These are phyloP conservation scores for Pelochelys cantorii DNA, from an alignment of 2,797 vertebrate species.

Conservation along the genomic window DNA sequence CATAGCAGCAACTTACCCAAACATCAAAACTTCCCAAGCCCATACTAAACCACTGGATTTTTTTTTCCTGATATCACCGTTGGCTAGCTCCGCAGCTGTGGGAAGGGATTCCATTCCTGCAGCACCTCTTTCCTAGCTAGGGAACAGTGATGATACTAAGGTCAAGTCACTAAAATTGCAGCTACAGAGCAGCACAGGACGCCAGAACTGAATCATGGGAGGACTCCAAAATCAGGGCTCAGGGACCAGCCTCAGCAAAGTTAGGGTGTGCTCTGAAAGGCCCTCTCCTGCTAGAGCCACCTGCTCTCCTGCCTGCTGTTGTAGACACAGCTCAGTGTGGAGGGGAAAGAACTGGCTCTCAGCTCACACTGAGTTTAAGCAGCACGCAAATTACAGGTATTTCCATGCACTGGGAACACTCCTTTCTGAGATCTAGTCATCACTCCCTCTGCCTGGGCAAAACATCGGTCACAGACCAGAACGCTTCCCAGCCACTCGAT, in stretches of 20 bases:
- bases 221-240: background rate
- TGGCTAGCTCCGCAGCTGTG: background rate
- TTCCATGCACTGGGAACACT: background rate
- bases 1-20: slow-evolving; percentile 16
- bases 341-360: background rate
- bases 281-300: background rate
- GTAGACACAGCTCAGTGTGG: background rate
- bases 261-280: background rate
- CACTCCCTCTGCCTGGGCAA: background rate
- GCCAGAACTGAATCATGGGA: background rate
- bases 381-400: rapidly evolving
- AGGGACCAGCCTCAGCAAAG: background rate
- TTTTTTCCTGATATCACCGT: background rate
- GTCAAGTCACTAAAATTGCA: background rate
- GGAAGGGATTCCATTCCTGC: background rate
- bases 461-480: background rate
- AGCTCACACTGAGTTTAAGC: background rate
- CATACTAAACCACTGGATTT: background rate
- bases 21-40: slow-evolving; percentile 9
- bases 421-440: background rate
- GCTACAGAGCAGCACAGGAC: background rate
- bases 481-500: background rate
- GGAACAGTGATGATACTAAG: background rate
- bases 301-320: background rate
- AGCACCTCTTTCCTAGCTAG: background rate